phyloP scores from a whole-genome alignment of 2,797 vertebrate species.

The Anabas testudineus region DNA sequence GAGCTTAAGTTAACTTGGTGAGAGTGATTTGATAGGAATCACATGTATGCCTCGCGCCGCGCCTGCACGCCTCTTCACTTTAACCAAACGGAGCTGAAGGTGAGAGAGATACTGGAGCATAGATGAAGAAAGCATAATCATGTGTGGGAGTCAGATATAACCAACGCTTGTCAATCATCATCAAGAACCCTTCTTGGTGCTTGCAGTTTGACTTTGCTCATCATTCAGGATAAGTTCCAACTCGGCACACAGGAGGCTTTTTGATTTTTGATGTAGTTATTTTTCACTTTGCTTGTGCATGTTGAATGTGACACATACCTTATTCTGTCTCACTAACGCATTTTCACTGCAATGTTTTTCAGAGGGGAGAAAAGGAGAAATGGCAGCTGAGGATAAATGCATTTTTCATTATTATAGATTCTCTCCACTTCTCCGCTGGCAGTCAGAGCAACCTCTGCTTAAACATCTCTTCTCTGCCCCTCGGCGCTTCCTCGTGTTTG shows the following conservation, averaged over 20 bases:
- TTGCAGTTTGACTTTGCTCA: conserved; percentile 71
- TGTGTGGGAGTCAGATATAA: conserved; percentile 73
- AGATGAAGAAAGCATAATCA: conserved; percentile 72
- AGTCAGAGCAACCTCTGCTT: conserved; percentile 89
- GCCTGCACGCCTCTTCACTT: conserved; percentile 79
- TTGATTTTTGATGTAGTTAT: conserved; percentile 57
- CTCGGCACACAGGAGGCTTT: conserved; percentile 45
- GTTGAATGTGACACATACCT: conserved; percentile 71
- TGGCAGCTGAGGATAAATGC: conserved; percentile 80
- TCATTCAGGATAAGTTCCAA: conserved; percentile 64
- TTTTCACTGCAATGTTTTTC: conserved; percentile 55
- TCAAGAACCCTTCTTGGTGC: conserved; percentile 65
- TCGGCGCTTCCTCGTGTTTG: conserved; percentile 78
- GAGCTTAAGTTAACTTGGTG: conserved; percentile 69
- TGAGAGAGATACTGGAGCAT: conserved; percentile 74
- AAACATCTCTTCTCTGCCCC: conserved; percentile 94
- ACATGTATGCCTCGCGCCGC: conserved; percentile 49
- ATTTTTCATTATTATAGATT: conserved; percentile 85
- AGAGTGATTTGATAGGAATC: conserved; percentile 66
- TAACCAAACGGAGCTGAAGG: conserved; percentile 77
- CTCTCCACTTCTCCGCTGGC: conserved; percentile 85
- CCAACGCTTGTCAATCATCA: conserved; percentile 79
- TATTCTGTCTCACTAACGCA: conserved; percentile 65
- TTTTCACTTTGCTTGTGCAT: conserved; percentile 59
- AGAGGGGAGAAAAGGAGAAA: conserved; percentile 58